A percentile compares a stretch with the other conserved stretches of the same genome.
Evolutionary conservation across 1,140 invertebrate species (phyloP).

Genomic region (Atta cephalotes): DNA sequence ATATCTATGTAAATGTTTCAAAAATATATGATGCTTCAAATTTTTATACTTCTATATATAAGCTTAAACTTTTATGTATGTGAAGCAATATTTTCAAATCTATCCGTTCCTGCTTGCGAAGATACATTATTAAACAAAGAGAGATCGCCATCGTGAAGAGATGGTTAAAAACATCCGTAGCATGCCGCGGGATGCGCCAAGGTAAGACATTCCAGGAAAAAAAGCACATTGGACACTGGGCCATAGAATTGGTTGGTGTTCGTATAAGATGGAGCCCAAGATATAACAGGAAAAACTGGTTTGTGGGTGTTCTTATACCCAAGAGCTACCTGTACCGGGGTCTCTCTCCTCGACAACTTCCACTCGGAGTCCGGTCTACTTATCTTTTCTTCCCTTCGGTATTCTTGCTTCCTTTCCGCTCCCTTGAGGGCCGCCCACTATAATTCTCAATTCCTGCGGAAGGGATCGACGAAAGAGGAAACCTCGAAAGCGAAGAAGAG

Average conservation of each 20-base stretch:
- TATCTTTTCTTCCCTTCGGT: constrained; percentile 22
- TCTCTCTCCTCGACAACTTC: constrained; percentile 72
- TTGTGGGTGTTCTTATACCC: constrained; percentile 80
- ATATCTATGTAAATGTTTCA: not conserved
- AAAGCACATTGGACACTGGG: constrained; percentile 34
- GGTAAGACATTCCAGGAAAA: constrained; percentile 19
- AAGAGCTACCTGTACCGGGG: constrained; percentile 80
- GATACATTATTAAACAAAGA: not conserved
- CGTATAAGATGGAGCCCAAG: constrained; percentile 66
- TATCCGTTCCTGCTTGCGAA: not conserved
- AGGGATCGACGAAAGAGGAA: constrained; percentile 57
- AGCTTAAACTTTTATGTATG: not conserved
- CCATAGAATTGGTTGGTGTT: constrained; percentile 48
- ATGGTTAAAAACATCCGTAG: constrained; percentile 24
- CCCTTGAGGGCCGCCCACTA: constrained; percentile 51
- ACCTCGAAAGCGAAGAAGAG: not conserved
- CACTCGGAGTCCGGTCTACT: constrained; percentile 17
- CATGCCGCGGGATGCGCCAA: not conserved
- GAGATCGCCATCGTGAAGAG: not conserved
- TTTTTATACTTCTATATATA: not conserved
- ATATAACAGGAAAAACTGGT: constrained; percentile 85
- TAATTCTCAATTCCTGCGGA: constrained; percentile 74
- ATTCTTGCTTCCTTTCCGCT: constrained; percentile 72
- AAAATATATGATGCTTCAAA: not conserved
- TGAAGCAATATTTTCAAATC: not conserved